These are phyloP conservation scores for Oceanodroma tethys DNA, from an alignment of 2,113 vertebrate genomes.

Conservation along the genomic window DNA sequence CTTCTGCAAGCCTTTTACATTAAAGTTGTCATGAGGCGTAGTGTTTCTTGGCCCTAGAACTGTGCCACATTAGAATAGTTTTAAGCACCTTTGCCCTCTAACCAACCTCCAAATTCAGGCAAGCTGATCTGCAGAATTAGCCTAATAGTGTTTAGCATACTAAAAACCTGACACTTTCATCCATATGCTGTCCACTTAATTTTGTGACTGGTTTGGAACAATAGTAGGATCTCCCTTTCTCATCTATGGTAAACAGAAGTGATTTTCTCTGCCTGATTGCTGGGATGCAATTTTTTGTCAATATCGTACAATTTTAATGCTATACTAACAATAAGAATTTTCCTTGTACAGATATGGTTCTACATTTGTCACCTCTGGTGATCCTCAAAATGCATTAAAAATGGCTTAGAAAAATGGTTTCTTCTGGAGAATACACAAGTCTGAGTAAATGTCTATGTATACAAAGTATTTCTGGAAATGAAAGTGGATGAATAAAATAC, in stretches of 20 bases:
- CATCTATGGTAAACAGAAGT: not conserved
- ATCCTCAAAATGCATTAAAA: constrained; percentile 65
- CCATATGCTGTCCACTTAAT: not conserved
- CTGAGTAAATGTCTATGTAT: constrained; percentile 68
- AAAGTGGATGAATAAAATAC: constrained; percentile 69
- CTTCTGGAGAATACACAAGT: constrained; percentile 58
- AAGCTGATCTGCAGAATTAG: not conserved
- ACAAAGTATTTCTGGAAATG: constrained; percentile 66
- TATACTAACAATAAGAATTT: not conserved
- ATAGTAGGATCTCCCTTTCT: not conserved
- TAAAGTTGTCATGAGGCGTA: not conserved
- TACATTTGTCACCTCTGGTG: constrained; percentile 15
- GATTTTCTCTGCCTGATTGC: not conserved
- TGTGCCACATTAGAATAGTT: not conserved
- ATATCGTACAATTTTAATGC: not conserved
- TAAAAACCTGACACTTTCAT: not conserved
- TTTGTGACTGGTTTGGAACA: not conserved
- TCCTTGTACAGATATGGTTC: not conserved
- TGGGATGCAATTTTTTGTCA: not conserved
- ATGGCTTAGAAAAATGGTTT: constrained; percentile 60
- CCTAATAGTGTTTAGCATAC: not conserved
- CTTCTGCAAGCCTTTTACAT: constrained; percentile 28
- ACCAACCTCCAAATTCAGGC: not conserved
- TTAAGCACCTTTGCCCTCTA: constrained; percentile 33
- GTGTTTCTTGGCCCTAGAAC: not conserved